Evolutionary conservation across 2,113 vertebrate genomes (phyloP).

Genomic region (Dascyllus trimaculatus): DNA sequence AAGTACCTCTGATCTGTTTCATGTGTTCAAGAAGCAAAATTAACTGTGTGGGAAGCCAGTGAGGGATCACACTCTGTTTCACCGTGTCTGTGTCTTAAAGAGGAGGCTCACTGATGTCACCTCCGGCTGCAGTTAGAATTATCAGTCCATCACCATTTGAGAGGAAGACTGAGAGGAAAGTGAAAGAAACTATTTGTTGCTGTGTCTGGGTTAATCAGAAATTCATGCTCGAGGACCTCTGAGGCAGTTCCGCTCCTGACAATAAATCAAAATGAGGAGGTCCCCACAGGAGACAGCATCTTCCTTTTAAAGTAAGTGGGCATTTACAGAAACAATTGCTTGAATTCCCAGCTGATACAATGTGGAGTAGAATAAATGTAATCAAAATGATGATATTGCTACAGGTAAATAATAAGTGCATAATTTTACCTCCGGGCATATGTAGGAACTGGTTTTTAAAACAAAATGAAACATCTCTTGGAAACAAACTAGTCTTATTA

Average conservation of each 20-base stretch:
- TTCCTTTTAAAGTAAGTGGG: neutral
- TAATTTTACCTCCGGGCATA: no score
- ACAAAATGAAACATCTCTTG: no score
- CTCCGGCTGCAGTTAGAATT: neutral
- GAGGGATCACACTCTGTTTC: conserved; percentile 9
- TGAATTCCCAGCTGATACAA: no score
- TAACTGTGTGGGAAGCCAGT: neutral
- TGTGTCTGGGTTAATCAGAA: conserved; percentile 6
- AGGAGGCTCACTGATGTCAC: neutral
- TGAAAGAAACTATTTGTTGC: conserved; percentile 15
- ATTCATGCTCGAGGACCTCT: conserved; percentile 14
- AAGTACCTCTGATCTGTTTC: neutral
- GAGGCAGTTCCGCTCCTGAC: neutral
- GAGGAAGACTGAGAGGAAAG: conserved; percentile 15
- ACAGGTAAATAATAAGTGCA: no score
- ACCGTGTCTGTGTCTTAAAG: conserved; percentile 1
- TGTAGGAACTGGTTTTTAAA: no score
- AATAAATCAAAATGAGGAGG: conserved; percentile 5
- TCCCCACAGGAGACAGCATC: neutral
- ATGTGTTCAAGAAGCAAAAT: neutral
- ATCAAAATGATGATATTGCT: no score
- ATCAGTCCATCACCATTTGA: conserved; percentile 7
- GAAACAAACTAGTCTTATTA: no score
- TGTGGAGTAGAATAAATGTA: no score
- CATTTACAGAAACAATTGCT: no score